Conservation (phyloP, 2,797 vertebrate genomes). For the Periophthalmus magnuspinnatus region DNA sequence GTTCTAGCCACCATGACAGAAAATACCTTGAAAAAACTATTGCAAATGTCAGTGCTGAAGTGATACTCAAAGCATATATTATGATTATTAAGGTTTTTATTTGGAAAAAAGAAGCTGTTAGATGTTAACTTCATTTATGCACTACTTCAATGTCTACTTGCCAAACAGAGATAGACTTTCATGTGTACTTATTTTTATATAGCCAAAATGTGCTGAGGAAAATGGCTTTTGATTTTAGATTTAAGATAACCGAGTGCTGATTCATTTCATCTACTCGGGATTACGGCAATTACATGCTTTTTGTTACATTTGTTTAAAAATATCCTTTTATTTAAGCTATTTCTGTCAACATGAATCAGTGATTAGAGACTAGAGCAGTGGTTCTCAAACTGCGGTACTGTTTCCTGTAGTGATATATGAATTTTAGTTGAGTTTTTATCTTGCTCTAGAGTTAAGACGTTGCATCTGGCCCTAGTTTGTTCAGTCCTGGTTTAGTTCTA, state of each 20-base stretch:
- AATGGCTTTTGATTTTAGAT: constrained; percentile 59
- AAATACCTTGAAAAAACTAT: constrained; percentile 41
- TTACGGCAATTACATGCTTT: constrained; percentile 45
- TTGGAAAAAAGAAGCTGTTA: constrained; percentile 60
- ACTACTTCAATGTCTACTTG: constrained; percentile 80
- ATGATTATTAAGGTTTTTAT: constrained; percentile 58
- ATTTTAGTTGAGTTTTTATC: not conserved
- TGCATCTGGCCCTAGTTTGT: not conserved
- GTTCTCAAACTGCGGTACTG: not conserved
- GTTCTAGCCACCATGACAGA: constrained; percentile 64
- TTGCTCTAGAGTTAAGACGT: not conserved
- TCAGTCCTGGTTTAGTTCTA: constrained; percentile 28
- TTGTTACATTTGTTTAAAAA: constrained; percentile 46
- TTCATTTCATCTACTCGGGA: constrained; percentile 51
- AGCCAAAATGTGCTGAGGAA: constrained; percentile 76
- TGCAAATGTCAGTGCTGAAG: constrained; percentile 68
- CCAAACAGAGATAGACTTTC: constrained; percentile 86
- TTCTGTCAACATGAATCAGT: constrained; percentile 53
- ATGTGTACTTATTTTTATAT: constrained; percentile 80
- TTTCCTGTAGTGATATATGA: not conserved
- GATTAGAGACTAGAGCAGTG: constrained; percentile 41
- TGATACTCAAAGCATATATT: constrained; percentile 73
- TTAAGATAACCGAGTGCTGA: constrained; percentile 53
- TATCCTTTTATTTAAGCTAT: constrained; percentile 41
- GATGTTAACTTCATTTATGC: constrained; percentile 77